Percentiles rank a stretch among this genome's conserved stretches.
Conservation (phyloP, 2,797 vertebrate species). For the Argentina silus region DNA sequence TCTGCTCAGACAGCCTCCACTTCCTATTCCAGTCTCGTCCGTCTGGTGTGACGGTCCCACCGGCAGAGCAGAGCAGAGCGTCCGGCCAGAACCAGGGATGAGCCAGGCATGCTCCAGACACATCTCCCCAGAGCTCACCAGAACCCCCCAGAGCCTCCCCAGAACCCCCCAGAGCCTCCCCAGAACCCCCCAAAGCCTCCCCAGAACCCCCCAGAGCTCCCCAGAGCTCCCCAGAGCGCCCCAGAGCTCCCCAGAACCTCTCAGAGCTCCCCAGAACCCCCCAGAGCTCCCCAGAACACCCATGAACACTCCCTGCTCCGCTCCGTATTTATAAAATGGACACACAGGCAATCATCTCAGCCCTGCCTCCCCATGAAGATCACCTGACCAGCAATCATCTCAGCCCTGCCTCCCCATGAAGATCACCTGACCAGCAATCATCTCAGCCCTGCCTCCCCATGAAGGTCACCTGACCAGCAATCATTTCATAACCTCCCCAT, state of each 20-base stretch:
- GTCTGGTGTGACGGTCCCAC: background rate
- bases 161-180: background rate
- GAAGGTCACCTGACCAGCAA: background rate
- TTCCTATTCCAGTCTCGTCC: conserved; percentile 2
- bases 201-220: no score
- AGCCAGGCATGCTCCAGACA: background rate
- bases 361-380: background rate
- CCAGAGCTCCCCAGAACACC: background rate
- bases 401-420: background rate
- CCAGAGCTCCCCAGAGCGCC: no score
- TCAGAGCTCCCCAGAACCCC: no score
- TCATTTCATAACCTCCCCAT: no score
- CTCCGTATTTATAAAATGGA: background rate
- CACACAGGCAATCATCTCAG: background rate
- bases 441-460: background rate
- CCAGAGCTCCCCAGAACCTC: no score
- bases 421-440: background rate
- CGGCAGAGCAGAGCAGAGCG: background rate
- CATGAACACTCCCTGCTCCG: background rate
- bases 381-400: no score
- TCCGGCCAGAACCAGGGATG: no score
- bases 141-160: no score
- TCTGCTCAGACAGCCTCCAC: background rate
- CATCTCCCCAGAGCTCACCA: no score
- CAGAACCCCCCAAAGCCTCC: background rate